Percentiles rank a stretch among this genome's conserved stretches.
These are phyloP conservation scores for Python bivittatus DNA, from an alignment of 2,113 vertebrate species.

Conservation along the genomic window DNA sequence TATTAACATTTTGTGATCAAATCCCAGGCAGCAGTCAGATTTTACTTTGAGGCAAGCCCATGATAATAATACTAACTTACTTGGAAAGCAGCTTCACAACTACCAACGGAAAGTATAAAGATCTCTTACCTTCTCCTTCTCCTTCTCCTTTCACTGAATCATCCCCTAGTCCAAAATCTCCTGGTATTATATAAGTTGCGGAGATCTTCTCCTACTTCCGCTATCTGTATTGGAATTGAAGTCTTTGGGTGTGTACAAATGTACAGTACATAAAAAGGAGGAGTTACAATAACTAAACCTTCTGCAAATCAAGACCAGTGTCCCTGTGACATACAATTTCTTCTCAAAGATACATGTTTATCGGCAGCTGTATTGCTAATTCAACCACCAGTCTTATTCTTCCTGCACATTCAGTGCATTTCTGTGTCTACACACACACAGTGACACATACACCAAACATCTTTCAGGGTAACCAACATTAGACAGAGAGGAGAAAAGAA, in stretches of 20 bases:
- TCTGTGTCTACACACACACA: fast-evolving
- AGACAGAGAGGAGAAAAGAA: not conserved
- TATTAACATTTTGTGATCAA: not conserved
- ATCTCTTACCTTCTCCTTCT: not conserved
- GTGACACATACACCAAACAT: not conserved
- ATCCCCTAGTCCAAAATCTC: not conserved
- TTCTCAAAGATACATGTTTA: not conserved
- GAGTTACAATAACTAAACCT: not conserved
- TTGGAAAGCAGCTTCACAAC: not conserved
- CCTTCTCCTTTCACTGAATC: not conserved
- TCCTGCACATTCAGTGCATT: not conserved
- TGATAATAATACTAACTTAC: not conserved
- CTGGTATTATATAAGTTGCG: not conserved
- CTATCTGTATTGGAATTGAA: not conserved
- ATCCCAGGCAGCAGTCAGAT: not conserved
- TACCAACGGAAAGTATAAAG: not conserved
- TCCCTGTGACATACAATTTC: not conserved
- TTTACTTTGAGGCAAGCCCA: not conserved
- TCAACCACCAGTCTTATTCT: not conserved
- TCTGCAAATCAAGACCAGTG: not conserved
- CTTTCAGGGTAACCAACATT: not conserved
- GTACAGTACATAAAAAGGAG: not conserved
- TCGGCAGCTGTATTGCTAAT: not conserved
- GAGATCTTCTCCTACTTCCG: not conserved
- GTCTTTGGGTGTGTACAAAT: not conserved